Evolutionary conservation across 2,113 vertebrate species (phyloP).

Genomic region (Daphoenositta chrysoptera): DNA sequence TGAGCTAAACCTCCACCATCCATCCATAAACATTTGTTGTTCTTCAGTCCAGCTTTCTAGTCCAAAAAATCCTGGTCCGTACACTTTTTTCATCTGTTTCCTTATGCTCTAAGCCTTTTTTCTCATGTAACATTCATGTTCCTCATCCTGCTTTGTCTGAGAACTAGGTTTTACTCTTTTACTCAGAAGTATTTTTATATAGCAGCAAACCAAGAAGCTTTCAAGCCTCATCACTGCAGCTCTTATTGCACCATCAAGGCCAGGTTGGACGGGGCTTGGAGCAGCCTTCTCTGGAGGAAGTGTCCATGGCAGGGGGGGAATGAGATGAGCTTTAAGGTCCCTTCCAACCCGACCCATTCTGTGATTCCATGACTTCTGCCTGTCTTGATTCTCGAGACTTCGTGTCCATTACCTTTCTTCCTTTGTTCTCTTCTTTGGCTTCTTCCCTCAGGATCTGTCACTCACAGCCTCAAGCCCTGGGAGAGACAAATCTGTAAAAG

Average conservation of each 20-base stretch:
- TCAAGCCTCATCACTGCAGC: neutral
- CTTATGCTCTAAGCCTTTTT: neutral
- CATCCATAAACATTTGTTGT: neutral
- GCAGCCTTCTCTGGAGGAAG: neutral
- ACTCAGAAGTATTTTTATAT: neutral
- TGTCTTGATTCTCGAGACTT: neutral
- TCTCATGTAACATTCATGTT: neutral
- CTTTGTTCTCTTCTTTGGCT: neutral
- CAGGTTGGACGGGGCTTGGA: neutral
- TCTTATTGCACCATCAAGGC: neutral
- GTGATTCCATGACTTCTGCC: rapidly evolving
- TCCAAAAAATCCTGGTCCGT: neutral
- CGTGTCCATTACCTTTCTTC: neutral
- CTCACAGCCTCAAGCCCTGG: neutral
- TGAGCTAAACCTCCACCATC: neutral
- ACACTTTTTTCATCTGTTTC: neutral
- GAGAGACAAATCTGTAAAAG: neutral
- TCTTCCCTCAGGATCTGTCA: neutral
- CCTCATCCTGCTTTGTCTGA: neutral
- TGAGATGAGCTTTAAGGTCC: neutral
- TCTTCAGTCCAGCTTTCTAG: neutral
- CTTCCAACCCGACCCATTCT: rapidly evolving
- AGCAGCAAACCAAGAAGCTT: neutral
- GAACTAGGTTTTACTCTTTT: neutral
- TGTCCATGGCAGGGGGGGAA: neutral